phyloP scores from a whole-genome alignment of 2,797 vertebrate species.

The Leptoclinus maculatus region DNA sequence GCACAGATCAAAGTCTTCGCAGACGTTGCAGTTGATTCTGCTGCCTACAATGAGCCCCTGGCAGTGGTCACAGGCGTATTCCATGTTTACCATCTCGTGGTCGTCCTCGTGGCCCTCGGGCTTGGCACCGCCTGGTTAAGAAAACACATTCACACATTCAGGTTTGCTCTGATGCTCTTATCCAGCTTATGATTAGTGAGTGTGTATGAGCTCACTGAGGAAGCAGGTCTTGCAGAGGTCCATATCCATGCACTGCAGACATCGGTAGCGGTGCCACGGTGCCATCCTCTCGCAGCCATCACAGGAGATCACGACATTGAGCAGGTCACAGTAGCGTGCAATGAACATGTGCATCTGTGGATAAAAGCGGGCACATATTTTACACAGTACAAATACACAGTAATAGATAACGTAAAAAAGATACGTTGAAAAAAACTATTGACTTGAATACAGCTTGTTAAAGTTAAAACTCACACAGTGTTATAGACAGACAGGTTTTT shows the following conservation, averaged over 20 bases:
- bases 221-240: conserved; percentile 98
- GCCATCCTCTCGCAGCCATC: conserved; percentile 97
- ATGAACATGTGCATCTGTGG: conserved; percentile 99
- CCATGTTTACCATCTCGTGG: conserved; percentile 99
- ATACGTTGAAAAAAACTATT: not conserved
- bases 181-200: not conserved
- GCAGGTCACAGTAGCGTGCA: conserved; percentile 94
- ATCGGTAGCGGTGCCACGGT: conserved; percentile 96
- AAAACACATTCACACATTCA: not conserved
- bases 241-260: conserved; percentile 98
- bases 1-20: conserved; percentile 98
- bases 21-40: conserved; percentile 96
- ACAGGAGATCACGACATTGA: conserved; percentile 97
- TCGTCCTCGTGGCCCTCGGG: conserved; percentile 97
- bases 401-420: too few relatives aligned
- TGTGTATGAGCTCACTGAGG: conserved; percentile 85
- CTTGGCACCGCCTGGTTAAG: conserved; percentile 93
- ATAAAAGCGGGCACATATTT: not conserved
- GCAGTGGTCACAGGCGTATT: conserved; percentile 96
- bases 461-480: not conserved
- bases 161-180: not conserved
- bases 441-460: not conserved
- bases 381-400: not conserved
- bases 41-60: conserved; percentile 97
- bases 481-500: not conserved